Evolutionary conservation across 1,140 invertebrate genomes (phyloP), one percentile per base, ranked within the genome.

Genomic region (Cheumatopsyche charites): DNA sequence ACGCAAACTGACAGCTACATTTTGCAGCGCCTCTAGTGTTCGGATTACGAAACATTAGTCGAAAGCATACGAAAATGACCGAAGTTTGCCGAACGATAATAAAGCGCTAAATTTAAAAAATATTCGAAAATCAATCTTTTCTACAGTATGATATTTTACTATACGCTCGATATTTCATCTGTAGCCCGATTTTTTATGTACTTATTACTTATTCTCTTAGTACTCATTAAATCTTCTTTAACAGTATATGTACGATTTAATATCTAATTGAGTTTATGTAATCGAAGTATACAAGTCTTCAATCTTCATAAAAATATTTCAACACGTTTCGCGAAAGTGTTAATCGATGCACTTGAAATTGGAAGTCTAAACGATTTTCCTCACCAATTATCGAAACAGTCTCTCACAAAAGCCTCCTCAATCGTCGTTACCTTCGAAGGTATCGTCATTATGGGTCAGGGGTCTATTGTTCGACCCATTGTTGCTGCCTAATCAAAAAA

Each of bases 401-500:
- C 13, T 1, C 41, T 42, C 15, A 63, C 62, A 63, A 63, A 63
- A 42, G 23, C 11, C 36, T 15, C n/a, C 62, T 63, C 55, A 15
- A 62, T 62, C 58, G 29, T 36, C 3, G 29, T 3, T 36, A 3
- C 23, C 21, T 4, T 47, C 15, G 43, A 47, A 47, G 43, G 43
- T 47, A 47, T 47, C 43, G 55, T 58, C 55, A 58, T 58, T 43
- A 21, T 7, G 29, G 29, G 62, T 63, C 62, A 63, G 29, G 29
- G 62, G 62, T 36, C 29, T 29, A 63, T 63, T 63, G 62, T 63
- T 43, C 15, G 29, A 58, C 42, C 41, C 23, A 43, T 63, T 63
- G 41, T 63, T 63, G 41, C 23, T 23, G 19, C 23, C 15, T 63
- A 43, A 42, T 42, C 29, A 13, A 63, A 41, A 63, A 63, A 63